phyloP scores from a whole-genome alignment of 2,113 vertebrate genomes.

The Aythya baeri region DNA sequence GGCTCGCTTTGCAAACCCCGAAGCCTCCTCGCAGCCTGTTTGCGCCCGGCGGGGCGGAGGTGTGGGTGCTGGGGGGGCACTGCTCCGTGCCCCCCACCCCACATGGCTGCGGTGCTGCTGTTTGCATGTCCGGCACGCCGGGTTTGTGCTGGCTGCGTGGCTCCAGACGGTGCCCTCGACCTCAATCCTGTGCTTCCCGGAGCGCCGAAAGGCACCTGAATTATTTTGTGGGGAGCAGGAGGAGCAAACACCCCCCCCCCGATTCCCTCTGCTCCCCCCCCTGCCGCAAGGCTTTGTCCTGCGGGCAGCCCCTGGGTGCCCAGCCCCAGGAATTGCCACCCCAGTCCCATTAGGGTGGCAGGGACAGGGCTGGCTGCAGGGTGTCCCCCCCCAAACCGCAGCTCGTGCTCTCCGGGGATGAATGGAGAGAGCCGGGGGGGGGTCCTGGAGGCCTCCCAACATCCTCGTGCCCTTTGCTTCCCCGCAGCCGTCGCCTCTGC shows the following conservation, averaged over 20 bases:
- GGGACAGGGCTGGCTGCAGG: not conserved
- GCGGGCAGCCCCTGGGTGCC: not conserved
- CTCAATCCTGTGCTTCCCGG: constrained; percentile 53
- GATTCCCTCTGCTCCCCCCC: not conserved
- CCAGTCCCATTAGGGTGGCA: not conserved
- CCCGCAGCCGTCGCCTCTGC: rapidly evolving
- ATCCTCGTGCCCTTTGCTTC: rapidly evolving
- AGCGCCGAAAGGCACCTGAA: constrained; percentile 34
- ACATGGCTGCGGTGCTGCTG: rapidly evolving
- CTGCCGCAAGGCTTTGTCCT: not conserved
- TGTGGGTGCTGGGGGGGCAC: not conserved
- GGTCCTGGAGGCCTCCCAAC: not conserved
- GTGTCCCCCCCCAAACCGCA: rapidly evolving
- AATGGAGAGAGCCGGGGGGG: not conserved
- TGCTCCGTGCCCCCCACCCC: not conserved
- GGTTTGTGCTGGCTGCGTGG: not conserved
- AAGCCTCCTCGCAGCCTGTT: constrained; percentile 53
- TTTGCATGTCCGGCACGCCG: not conserved
- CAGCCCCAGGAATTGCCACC: not conserved
- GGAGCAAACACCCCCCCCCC: not conserved
- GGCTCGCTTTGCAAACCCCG: constrained; percentile 27
- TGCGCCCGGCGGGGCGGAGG: not conserved
- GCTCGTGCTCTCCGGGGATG: not conserved
- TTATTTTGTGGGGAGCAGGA: constrained; percentile 12
- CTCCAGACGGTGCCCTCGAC: constrained; percentile 36